These are phyloP conservation scores for Drosophila mimica DNA, from an alignment of 2,888 invertebrate genomes.

Conservation along the genomic window DNA sequence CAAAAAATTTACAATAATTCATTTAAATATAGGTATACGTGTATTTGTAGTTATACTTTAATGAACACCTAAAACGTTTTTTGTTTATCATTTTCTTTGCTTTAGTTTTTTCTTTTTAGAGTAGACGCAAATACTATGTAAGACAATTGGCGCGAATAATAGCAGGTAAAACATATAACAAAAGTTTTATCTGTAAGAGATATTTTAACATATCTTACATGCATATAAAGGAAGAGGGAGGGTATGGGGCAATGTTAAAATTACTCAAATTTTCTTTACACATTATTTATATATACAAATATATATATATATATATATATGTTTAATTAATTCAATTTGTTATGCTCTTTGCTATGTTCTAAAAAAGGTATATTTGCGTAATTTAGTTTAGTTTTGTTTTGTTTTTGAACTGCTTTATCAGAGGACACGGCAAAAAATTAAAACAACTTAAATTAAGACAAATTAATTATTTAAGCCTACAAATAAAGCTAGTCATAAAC, in stretches of 20 bases:
- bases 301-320: constrained; percentile 38
- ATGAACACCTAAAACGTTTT: constrained; percentile 65
- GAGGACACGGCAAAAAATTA: constrained; percentile 54
- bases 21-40: constrained; percentile 44
- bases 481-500: constrained; percentile 59
- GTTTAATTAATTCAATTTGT: constrained; percentile 63
- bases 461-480: constrained; percentile 65
- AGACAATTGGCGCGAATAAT: constrained; percentile 69
- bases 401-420: constrained; percentile 43
- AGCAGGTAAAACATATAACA: constrained; percentile 22
- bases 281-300: constrained; percentile 31
- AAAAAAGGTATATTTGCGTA: constrained; percentile 44
- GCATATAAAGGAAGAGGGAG: neutral
- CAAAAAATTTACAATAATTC: constrained; percentile 36
- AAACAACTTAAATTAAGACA: constrained; percentile 60
- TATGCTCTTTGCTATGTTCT: constrained; percentile 39
- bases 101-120: constrained; percentile 35
- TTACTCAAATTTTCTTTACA: constrained; percentile 50
- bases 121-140: constrained; percentile 72
- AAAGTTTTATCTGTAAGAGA: neutral
- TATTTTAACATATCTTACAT: constrained; percentile 1
- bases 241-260: constrained; percentile 42
- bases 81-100: constrained; percentile 34
- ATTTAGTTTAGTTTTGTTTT: constrained; percentile 24
- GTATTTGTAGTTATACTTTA: constrained; percentile 25